Conservation (phyloP, 2,888 invertebrate species). For the Blomia tropicalis region DNA sequence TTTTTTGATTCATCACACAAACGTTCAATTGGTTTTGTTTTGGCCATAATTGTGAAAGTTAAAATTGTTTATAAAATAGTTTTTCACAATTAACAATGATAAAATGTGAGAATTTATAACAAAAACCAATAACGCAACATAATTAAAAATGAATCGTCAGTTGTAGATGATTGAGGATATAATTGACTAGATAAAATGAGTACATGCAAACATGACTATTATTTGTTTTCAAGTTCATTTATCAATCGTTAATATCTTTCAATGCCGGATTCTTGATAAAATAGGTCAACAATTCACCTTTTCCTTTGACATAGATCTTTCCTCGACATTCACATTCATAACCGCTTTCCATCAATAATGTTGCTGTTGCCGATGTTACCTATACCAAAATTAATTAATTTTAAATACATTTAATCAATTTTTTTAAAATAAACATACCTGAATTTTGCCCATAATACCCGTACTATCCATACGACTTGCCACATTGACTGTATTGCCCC, state of each 20-base stretch:
- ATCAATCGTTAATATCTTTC: constrained; percentile 10
- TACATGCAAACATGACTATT: too few relatives aligned
- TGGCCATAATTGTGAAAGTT: too few relatives aligned
- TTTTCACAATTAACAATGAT: too few relatives aligned
- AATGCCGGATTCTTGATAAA: constrained; percentile 26
- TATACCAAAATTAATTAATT: constrained; percentile 32
- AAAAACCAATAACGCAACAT: too few relatives aligned
- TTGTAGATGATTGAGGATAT: too few relatives aligned
- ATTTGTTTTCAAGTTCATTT: too few relatives aligned
- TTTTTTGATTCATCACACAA: too few relatives aligned
- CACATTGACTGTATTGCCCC: constrained; percentile 96
- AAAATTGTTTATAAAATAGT: too few relatives aligned
- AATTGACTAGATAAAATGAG: too few relatives aligned
- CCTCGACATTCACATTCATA: constrained; percentile 70
- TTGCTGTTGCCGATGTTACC: constrained; percentile 66
- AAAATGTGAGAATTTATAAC: too few relatives aligned
- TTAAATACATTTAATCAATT: constrained; percentile 6
- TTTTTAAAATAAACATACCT: constrained; percentile 29
- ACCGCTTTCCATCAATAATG: constrained; percentile 60
- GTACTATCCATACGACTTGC: constrained; percentile 94
- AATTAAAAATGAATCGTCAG: too few relatives aligned
- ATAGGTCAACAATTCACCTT: constrained; percentile 41
- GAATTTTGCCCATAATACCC: constrained; percentile 52
- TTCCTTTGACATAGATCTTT: constrained; percentile 75
- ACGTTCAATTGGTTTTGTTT: too few relatives aligned